phyloP scores from a whole-genome alignment of 1,140 invertebrate genomes.

The Theocolax elegans region DNA sequence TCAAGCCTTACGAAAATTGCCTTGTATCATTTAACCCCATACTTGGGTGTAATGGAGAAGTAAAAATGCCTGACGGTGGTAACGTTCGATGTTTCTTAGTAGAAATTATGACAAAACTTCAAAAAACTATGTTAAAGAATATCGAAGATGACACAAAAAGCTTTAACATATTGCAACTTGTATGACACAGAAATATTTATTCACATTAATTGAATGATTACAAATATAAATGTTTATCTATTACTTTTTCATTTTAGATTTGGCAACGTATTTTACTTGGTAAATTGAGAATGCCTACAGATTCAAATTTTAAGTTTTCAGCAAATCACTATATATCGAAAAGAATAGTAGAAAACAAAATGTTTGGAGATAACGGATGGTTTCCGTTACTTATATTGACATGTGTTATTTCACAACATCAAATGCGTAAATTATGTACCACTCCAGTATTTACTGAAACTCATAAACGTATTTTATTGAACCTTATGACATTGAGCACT shows the following conservation, averaged over 20 bases:
- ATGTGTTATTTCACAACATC: slow-evolving; percentile 75
- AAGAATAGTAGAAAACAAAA: slow-evolving; percentile 72
- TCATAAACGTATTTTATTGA: slow-evolving; percentile 72
- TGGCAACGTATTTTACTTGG: slow-evolving; percentile 72
- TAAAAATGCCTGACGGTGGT: slow-evolving; percentile 73
- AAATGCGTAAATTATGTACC: slow-evolving; percentile 66
- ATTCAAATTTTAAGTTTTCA: slow-evolving; percentile 17
- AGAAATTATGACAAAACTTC: slow-evolving; percentile 68
- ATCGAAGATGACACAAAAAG: slow-evolving; percentile 82
- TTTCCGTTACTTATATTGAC: slow-evolving; percentile 75
- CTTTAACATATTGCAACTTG: slow-evolving; percentile 58
- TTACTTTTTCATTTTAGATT: slow-evolving; percentile 64
- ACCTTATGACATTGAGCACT: slow-evolving; percentile 74
- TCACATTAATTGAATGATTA: not conserved
- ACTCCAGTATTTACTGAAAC: slow-evolving; percentile 66
- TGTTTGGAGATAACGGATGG: slow-evolving; percentile 72
- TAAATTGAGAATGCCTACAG: slow-evolving; percentile 59
- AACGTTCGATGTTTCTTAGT: slow-evolving; percentile 73
- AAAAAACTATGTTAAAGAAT: slow-evolving; percentile 71
- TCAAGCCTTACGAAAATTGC: slow-evolving; percentile 62
- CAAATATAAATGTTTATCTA: not conserved
- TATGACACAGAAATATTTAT: too few relatives aligned
- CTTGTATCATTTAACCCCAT: slow-evolving; percentile 60
- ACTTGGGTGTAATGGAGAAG: slow-evolving; percentile 58
- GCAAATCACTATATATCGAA: slow-evolving; percentile 63